A percentile compares a stretch with the other conserved stretches of the same genome.
Evolutionary conservation across 2,888 invertebrate genomes (phyloP).

Genomic region (Terebella lapidaria): DNA sequence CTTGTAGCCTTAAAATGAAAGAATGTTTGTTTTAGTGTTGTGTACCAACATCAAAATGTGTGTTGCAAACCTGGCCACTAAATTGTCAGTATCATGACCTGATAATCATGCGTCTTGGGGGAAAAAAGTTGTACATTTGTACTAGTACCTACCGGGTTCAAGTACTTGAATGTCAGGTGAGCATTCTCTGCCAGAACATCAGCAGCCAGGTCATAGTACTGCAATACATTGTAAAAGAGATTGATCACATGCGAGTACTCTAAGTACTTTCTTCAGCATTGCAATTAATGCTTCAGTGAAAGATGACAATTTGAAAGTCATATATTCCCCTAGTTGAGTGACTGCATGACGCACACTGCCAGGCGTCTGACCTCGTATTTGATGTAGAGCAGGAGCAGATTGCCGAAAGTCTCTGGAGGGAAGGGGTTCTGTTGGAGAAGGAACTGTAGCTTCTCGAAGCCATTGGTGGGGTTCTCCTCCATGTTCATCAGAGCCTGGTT

Average conservation of each 20-base stretch:
- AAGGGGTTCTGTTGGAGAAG: slow-evolving; percentile 91
- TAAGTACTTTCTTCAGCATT: no score
- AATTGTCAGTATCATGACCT: no score
- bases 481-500: slow-evolving; percentile 92
- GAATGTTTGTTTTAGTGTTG: no score
- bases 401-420: slow-evolving; percentile 95
- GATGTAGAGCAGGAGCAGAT: slow-evolving; percentile 87
- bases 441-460: slow-evolving; percentile 91
- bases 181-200: slow-evolving; percentile 97
- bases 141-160: slow-evolving; percentile 66
- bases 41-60: no score
- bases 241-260: no score
- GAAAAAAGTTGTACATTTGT: not conserved
- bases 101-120: no score
- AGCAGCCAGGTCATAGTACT: slow-evolving; percentile 91
- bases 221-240: slow-evolving; percentile 17
- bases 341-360: no score
- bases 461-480: slow-evolving; percentile 81
- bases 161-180: slow-evolving; percentile 88
- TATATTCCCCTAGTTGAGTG: no score
- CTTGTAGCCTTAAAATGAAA: no score
- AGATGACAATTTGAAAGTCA: no score
- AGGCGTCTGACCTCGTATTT: slow-evolving; percentile 71
- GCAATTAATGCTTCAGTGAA: no score
- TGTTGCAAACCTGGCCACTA: no score